Base-by-base conservation (phyloP, 2,797 vertebrate species). In the Ptychadena robeensis region DNA sequence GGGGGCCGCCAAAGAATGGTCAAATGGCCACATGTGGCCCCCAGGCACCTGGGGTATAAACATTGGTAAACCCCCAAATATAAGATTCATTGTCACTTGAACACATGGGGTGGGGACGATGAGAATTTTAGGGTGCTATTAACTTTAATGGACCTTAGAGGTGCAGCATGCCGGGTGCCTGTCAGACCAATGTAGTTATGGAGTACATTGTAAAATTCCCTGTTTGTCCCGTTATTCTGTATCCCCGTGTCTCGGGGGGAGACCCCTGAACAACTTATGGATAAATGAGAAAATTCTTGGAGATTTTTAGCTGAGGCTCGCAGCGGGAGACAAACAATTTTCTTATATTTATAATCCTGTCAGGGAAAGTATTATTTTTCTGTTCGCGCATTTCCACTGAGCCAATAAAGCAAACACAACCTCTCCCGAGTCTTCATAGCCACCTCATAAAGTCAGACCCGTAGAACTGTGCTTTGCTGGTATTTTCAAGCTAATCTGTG, bases 361-460 rank as follows among this genome's bases (percentile, higher is more conserved):
- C 82, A 83, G 61, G 38, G 38, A 73, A 79, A 48, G 68, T 44
- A 66, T 59, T 53, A 66, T 83, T 66, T 72, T 59, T 83, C 82
- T 38, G 59, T 73, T 66, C 40, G 67, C 75, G 71, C 68, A 34
- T 79, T 65, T 73, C 34, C 11, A 14, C 32, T 30, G 40, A 37
- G 57, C 61, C 44, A 83, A 28, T 53, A 78, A 82, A 69, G 40
- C 65, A 68, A 63, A 76, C 35, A 37, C 53, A 22, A 44, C 78
- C 48, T 27, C 73, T 65, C 79, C 70, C 11, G 34, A 67, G 66
- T 72, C 59, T 65, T 72, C 81, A 78, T 25, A 66, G 15, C 68
- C 81, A 83, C 81, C 81, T 79, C 57, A 72, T 78, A 83, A 83
- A 82, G 35, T 66, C 53, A 82, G 25, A 28, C 9, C 65, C 53